phyloP scores from a whole-genome alignment of 2,797 vertebrate genomes.

The Oceanodroma leucorhoa region DNA sequence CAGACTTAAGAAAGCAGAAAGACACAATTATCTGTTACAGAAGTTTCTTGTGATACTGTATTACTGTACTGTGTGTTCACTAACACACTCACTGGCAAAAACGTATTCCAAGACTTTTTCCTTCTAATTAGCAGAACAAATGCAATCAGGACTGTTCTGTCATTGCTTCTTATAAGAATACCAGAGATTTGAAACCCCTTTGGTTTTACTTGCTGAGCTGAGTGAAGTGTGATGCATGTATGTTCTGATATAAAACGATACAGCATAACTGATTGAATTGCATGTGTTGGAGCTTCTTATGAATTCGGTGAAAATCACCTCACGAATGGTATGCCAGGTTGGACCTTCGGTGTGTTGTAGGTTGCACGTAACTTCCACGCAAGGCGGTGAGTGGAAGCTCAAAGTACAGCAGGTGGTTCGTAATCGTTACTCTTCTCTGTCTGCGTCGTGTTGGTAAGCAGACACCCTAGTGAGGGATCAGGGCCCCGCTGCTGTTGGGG shows the following conservation, averaged over 20 bases:
- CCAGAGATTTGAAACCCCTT: background rate
- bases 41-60: background rate
- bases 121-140: slow-evolving; percentile 22
- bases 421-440: background rate
- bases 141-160: background rate
- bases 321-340: background rate
- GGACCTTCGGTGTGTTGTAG: background rate
- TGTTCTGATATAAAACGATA: background rate
- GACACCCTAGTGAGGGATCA: background rate
- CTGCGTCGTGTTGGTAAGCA: background rate
- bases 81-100: background rate
- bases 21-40: slow-evolving; percentile 41
- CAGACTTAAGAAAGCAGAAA: slow-evolving; percentile 62
- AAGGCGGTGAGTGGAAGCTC: background rate
- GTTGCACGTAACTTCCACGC: accelerated
- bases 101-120: background rate
- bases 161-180: background rate
- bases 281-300: background rate
- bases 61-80: background rate
- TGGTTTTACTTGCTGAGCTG: background rate
- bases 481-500: background rate
- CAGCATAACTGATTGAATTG: background rate
- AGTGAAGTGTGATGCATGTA: background rate
- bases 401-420: background rate
- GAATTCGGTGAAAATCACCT: background rate